A percentile compares a stretch with the other conserved stretches of the same genome.
These are phyloP conservation scores for Bolborhynchus lineola DNA, from an alignment of 2,113 vertebrate genomes.

Conservation along the genomic window DNA sequence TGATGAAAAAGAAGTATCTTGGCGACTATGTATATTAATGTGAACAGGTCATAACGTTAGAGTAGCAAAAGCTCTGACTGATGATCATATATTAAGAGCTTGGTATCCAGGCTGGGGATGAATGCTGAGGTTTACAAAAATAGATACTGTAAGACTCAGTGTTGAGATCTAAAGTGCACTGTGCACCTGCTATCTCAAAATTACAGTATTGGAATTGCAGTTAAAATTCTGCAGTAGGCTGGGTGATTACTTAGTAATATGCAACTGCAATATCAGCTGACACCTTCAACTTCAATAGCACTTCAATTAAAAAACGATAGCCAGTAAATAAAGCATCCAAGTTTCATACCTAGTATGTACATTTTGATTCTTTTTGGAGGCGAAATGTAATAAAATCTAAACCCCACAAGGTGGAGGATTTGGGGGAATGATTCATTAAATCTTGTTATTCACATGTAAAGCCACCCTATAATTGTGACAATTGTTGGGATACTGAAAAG, in stretches of 20 bases:
- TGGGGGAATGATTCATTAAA: background rate
- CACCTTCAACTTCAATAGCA: background rate
- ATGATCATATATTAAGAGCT: background rate
- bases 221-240: background rate
- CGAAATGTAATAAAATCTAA: background rate
- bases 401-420: background rate
- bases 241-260: background rate
- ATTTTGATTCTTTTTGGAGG: background rate
- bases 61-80: background rate
- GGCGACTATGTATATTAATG: background rate
- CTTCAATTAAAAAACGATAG: background rate
- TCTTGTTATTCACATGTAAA: background rate
- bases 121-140: background rate
- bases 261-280: background rate
- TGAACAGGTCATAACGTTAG: background rate
- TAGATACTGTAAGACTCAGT: background rate
- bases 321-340: background rate
- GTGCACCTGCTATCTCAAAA: background rate
- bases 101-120: background rate
- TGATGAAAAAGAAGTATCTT: background rate
- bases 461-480: background rate
- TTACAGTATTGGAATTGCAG: background rate
- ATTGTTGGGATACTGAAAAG: background rate
- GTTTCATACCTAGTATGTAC: background rate
- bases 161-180: background rate